A percentile compares a stretch with the other conserved stretches of the same genome.
phyloP scores from a whole-genome alignment of 2,113 vertebrate genomes.

The Cyanistes caeruleus region DNA sequence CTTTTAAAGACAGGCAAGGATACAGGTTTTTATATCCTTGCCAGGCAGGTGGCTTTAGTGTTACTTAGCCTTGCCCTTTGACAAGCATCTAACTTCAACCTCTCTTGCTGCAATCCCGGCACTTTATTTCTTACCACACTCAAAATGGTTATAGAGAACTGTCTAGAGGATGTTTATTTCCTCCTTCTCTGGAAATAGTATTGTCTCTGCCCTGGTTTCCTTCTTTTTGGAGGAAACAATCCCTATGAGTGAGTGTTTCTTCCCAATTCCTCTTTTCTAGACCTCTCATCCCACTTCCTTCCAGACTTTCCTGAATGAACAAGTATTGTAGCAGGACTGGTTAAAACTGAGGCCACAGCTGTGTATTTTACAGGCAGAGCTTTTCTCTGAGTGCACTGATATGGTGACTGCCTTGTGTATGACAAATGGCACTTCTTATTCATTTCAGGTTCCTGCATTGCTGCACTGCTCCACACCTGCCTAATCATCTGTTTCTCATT shows the following conservation, averaged over 20 bases:
- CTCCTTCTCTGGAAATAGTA: background rate
- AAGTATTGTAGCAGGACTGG: background rate
- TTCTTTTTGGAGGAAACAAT: background rate
- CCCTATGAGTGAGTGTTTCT: background rate
- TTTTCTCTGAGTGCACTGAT: background rate
- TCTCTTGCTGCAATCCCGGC: background rate
- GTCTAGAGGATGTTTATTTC: background rate
- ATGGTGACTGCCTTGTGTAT: background rate
- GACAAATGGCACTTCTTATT: constrained; percentile 15
- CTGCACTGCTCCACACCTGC: background rate
- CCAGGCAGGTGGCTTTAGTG: background rate
- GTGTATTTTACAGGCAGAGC: background rate
- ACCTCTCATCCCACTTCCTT: background rate
- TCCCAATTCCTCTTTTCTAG: background rate
- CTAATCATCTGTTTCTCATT: background rate
- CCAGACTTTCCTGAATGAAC: background rate
- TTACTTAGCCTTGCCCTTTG: background rate
- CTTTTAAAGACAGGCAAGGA: background rate
- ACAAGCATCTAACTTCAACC: background rate
- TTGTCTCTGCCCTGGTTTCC: background rate
- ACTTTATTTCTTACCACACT: background rate
- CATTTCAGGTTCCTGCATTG: background rate
- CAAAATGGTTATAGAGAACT: background rate
- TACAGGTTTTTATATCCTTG: background rate
- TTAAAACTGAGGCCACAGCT: background rate